These are phyloP conservation scores for Buceros bicornis DNA, from an alignment of 2,797 vertebrate species.

Conservation along the genomic window DNA sequence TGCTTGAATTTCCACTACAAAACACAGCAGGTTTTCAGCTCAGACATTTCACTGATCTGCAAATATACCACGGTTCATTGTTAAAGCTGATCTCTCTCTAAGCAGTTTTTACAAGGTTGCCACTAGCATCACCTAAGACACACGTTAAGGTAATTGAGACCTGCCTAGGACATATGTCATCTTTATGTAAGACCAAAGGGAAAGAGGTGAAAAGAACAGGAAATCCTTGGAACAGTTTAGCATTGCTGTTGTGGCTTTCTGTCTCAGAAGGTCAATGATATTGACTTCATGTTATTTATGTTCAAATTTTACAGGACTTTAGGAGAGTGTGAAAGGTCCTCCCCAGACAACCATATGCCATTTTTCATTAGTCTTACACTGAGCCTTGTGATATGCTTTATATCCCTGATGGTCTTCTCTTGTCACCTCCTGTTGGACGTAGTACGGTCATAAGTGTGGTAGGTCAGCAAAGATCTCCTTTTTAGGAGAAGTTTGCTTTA, in stretches of 20 bases:
- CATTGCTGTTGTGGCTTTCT: background rate
- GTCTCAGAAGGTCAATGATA: background rate
- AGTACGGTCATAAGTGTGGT: too few species aligned
- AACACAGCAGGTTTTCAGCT: background rate
- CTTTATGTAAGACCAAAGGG: background rate
- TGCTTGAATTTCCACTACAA: background rate
- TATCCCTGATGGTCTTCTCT: background rate
- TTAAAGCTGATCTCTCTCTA: background rate
- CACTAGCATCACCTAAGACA: background rate
- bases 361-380: background rate
- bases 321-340: background rate
- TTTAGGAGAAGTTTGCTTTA: too few species aligned
- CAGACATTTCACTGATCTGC: background rate
- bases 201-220: background rate
- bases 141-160: background rate
- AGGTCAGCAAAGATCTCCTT: too few species aligned
- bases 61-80: background rate
- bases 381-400: background rate
- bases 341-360: background rate
- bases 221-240: background rate
- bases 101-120: background rate
- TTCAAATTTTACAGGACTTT: background rate
- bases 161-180: background rate
- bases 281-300: background rate
- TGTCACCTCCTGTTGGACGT: background rate